phyloP scores from a whole-genome alignment of 1,140 invertebrate species.

The Zaprionus capensis region DNA sequence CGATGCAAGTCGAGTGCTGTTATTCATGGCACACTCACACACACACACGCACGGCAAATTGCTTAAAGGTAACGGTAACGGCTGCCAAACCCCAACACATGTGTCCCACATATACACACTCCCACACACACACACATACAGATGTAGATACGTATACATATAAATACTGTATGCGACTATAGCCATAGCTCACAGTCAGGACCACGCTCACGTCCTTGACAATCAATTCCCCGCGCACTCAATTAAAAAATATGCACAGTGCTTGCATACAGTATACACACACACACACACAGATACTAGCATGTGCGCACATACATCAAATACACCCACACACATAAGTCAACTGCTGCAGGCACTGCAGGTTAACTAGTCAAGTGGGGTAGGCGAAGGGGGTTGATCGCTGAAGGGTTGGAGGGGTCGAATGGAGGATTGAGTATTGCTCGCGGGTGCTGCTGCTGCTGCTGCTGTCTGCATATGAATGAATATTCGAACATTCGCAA shows the following conservation, averaged over 20 bases:
- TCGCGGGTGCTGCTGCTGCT: conserved; percentile 48
- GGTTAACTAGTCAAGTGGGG: conserved; percentile 39
- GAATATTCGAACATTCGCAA: conserved; percentile 75
- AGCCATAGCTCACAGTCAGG: conserved; percentile 53
- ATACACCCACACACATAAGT: conserved; percentile 47
- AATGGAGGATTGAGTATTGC: conserved; percentile 14
- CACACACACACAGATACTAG: conserved; percentile 19
- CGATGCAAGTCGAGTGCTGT: conserved; percentile 75
- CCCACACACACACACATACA: conserved; percentile 11
- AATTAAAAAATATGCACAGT: conserved; percentile 80
- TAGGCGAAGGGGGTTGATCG: not conserved
- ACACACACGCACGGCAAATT: conserved; percentile 50
- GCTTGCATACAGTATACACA: conserved; percentile 63
- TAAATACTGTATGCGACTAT: not conserved
- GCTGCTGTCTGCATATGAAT: conserved; percentile 78
- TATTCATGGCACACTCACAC: conserved; percentile 63
- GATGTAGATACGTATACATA: not conserved
- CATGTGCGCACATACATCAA: conserved; percentile 24
- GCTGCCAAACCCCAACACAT: conserved; percentile 56
- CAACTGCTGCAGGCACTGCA: conserved; percentile 64
- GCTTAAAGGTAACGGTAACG: conserved; percentile 75
- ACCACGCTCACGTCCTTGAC: conserved; percentile 79
- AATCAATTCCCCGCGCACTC: conserved; percentile 81
- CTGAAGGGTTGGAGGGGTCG: not conserved
- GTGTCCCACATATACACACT: conserved; percentile 36